Evolutionary conservation across 2,888 invertebrate species (phyloP).

Genomic region (Phengaris alcon): DNA sequence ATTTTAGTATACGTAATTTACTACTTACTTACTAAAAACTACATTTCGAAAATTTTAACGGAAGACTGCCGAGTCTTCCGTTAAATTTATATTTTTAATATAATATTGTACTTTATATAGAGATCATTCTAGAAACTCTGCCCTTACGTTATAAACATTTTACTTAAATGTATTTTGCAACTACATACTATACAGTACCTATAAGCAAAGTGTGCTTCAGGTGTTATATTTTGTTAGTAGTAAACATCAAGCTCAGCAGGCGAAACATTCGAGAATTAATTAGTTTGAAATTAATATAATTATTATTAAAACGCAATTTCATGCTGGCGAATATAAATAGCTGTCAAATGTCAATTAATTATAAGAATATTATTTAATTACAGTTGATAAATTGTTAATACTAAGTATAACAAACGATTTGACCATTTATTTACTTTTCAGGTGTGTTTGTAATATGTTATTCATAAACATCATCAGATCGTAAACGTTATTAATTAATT

Average conservation of each 20-base stretch:
- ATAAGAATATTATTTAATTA: constrained; percentile 9
- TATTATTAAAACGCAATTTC: not conserved
- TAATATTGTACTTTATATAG: not conserved
- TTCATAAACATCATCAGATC: not conserved
- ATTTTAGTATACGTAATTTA: no score
- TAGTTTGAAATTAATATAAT: not conserved
- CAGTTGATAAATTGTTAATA: not conserved
- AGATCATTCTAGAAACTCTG: not conserved
- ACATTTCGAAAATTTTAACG: no score
- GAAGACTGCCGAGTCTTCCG: no score
- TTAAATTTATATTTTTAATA: no score
- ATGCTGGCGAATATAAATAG: not conserved
- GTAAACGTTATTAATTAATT: not conserved
- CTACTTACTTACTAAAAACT: no score
- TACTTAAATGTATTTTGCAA: no score
- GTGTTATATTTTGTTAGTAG: not conserved
- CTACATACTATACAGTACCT: no score
- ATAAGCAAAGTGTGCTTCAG: no score
- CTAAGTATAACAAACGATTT: not conserved
- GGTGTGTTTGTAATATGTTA: not conserved
- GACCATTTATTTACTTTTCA: constrained; percentile 1
- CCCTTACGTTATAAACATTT: not conserved
- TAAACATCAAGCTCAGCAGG: no score
- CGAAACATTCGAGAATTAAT: not conserved
- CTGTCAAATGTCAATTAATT: not conserved